Conservation (phyloP, 92 coral and sea anemone species). For the Palythoa caribaeorum region DNA sequence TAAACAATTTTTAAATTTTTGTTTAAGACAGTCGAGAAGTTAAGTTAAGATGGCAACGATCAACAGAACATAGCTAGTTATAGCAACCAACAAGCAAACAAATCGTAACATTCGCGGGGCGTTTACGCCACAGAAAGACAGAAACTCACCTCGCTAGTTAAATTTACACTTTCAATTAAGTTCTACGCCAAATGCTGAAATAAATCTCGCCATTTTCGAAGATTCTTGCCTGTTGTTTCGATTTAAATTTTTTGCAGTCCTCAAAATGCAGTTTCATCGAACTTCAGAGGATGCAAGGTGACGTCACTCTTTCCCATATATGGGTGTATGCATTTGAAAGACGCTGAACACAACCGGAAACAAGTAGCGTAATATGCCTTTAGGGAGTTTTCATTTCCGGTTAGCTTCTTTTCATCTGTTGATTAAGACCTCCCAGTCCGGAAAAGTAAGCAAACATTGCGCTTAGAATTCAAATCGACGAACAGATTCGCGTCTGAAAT, state of each 20-base stretch:
- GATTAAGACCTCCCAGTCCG: constrained; percentile 18
- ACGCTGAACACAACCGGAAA: constrained; percentile 21
- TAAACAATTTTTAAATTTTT: background rate
- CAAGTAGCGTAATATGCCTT: background rate
- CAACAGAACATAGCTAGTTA: background rate
- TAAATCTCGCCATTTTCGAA: background rate
- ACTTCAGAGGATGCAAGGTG: background rate
- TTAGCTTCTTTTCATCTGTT: background rate
- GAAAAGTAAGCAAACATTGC: background rate
- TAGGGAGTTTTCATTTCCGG: constrained; percentile 8
- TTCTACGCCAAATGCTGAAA: background rate
- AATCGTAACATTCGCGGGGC: background rate
- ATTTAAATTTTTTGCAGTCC: background rate
- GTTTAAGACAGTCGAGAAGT: background rate
- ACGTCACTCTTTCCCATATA: constrained; percentile 4
- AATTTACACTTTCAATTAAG: background rate
- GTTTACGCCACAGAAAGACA: too few relatives aligned
- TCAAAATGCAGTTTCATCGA: background rate
- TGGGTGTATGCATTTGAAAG: background rate
- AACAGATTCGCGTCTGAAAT: background rate
- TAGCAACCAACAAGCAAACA: background rate
- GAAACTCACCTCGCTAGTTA: background rate
- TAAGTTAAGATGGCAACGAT: background rate
- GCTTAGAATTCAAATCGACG: background rate
- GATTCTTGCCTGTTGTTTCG: background rate